phyloP scores from a whole-genome alignment of 2,797 vertebrate genomes.

The Gymnocypris eckloni region DNA sequence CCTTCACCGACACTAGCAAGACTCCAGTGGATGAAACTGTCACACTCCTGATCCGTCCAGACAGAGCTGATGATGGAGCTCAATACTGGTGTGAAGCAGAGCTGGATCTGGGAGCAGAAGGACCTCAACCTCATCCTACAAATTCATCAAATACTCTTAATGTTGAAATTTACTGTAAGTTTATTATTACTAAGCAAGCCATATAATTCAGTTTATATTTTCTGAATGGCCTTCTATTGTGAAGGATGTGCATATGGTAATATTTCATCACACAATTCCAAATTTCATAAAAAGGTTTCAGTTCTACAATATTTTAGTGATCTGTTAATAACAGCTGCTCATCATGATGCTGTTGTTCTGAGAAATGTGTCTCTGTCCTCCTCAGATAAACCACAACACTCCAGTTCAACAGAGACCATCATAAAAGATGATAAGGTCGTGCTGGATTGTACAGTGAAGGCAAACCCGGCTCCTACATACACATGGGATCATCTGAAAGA shows the following conservation, averaged over 20 bases:
- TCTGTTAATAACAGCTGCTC: background rate
- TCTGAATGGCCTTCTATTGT: background rate
- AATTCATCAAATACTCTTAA: background rate
- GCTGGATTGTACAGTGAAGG: slow-evolving; percentile 36
- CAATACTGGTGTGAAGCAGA: slow-evolving; percentile 66
- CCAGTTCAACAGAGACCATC: slow-evolving; percentile 17
- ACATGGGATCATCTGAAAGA: slow-evolving; percentile 26
- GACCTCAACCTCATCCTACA: background rate
- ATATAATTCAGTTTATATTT: background rate
- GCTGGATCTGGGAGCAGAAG: slow-evolving; percentile 55
- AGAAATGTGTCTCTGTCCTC: background rate
- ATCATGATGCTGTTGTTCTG: background rate
- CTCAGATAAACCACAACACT: slow-evolving; percentile 43
- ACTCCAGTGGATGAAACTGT: slow-evolving; percentile 10
- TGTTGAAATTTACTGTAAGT: slow-evolving; percentile 69
- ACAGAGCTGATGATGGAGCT: slow-evolving; percentile 57
- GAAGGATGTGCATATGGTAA: background rate
- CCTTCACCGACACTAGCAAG: rapidly evolving
- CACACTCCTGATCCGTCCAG: rapidly evolving
- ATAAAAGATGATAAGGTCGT: background rate
- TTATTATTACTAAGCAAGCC: background rate
- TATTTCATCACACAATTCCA: background rate
- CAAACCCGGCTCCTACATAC: slow-evolving; percentile 47
- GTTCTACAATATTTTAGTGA: background rate
- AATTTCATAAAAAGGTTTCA: background rate